Conservation (phyloP, 2,113 vertebrate genomes). For the Chionodraco myersi region DNA sequence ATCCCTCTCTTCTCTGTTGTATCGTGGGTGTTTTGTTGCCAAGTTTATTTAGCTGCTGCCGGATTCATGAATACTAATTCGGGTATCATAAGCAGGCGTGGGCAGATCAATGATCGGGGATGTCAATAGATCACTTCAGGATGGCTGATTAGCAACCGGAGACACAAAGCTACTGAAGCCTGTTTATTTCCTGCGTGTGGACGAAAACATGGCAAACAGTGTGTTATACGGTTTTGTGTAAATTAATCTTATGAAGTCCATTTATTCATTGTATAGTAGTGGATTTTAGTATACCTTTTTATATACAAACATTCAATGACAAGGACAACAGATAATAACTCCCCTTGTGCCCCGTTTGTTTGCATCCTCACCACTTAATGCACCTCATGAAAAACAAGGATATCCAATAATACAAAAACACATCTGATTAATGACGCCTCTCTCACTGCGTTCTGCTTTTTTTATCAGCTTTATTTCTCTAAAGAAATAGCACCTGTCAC, state of each 20-base stretch:
- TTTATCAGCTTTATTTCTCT: slow-evolving; percentile 74
- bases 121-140: slow-evolving; percentile 83
- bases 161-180: slow-evolving; percentile 21
- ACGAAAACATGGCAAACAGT: not conserved
- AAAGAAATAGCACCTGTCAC: slow-evolving; percentile 64
- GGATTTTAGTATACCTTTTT: slow-evolving; percentile 10
- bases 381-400: slow-evolving; percentile 46
- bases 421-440: slow-evolving; percentile 74
- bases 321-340: slow-evolving; percentile 59
- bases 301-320: slow-evolving; percentile 21
- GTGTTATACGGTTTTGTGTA: not conserved
- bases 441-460: slow-evolving; percentile 36
- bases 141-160: slow-evolving; percentile 55
- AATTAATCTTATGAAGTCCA: not conserved
- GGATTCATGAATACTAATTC: slow-evolving; percentile 99
- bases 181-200: not conserved
- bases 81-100: slow-evolving; percentile 93
- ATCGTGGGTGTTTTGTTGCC: slow-evolving; percentile 88
- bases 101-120: slow-evolving; percentile 88
- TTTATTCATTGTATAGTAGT: not conserved
- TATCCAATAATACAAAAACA: slow-evolving; percentile 60
- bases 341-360: slow-evolving; percentile 24
- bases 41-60: slow-evolving; percentile 97
- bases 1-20: slow-evolving; percentile 81
- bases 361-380: slow-evolving; percentile 51